Evolutionary conservation across 2,888 invertebrate species (phyloP), one percentile per base, ranked within the genome.

Genomic region (Sepioteuthis lessoniana): DNA sequence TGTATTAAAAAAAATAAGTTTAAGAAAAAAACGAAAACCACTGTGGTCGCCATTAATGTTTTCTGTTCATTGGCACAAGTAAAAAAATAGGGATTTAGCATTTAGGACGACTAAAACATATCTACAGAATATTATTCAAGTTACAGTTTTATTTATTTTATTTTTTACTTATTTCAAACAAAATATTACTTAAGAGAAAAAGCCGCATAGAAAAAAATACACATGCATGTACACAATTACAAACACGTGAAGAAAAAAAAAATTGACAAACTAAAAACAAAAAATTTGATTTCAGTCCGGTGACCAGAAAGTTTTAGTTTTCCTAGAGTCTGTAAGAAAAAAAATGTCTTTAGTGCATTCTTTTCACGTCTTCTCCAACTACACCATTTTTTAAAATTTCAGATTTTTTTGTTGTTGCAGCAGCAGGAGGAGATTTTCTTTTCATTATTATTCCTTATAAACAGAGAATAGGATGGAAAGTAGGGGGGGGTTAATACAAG

Each of bases 321-420:
- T 76, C 3, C 5, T 25, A 55, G 25, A 55, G 55, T 55, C 28
- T 55, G 16, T 19, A 55, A 76, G 31, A 76, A n/a, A n/a, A n/a
- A 31, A 76, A 76, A 13, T n/a, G n/a, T n/a, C 76, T 76, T 76
- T 76, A n/a, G 76, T 76, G 76, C 76, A 76, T 76, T 76, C n/a
- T 76, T 35, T 76, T 76, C 76, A 76, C 76, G n/a, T 76, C 76
- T 35, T 76, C 76, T 76, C 76, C 76, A 76, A 76, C n/a, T 10
- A n/a, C 76, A 76, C 76, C 35, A 28, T 76, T 76, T n/a, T 76
- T 76, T 76, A 0, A n/a, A 47, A 92, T 92, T 92, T 92, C 47
- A n/a, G 46, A 47, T 92, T 92, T 47, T 92, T 47, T 91, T 91
- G 47, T 92, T 92, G 92, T 47, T 47, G 92, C 92, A 92, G 92